Base-by-base conservation (phyloP, 2,113 vertebrate genomes). In the Scartelaos histophorus region DNA sequence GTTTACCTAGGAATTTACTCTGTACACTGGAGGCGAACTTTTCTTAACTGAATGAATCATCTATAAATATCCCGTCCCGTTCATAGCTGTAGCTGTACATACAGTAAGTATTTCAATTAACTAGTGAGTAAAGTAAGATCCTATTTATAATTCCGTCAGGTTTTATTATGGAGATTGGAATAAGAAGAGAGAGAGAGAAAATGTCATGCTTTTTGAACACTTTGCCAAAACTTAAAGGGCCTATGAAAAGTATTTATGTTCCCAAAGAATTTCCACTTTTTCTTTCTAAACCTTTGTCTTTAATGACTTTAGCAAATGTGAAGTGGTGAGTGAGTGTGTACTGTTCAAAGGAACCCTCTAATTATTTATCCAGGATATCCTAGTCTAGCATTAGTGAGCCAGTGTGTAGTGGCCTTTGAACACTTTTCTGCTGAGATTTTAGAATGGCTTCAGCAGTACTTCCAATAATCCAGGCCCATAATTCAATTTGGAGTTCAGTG, bases 231-330 rank as follows among this genome's bases (percentile, higher is more conserved):
- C 53, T 6, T 15, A 60, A 29, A 90, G 88, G 77, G 84, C 90
- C 90, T 88, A 92, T 91, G 90, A 93, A 93, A 90, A 89, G 82
- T 87, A 92, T 93, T 92, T 93, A 86, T 93, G 91, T 92, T 91
- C 90, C 89, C 82, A 91, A 89, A 92, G 88, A 92, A 88, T 91
- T 92, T 88, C 9, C 22, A 83, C 78, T 90, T 91, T 90, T 80
- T 83, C 84, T 87, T 87, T 58, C 74, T 75, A 90, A 91, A 87
- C 90, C 84, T 91, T 93, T 92, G 91, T 93, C 92, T 93, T 93
- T 93, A 93, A 94, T 94, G 93, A 94, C 91, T 93, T 93, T 92
- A 92, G 89, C 93, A 93, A 92, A 94, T 93, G 93, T 91, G 85
- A 90, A 86, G 86, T 82, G 82, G 77, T 75, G 79, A 92, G 84